Conservation (phyloP, 2,888 invertebrate genomes). For the Andrena flavipes region DNA sequence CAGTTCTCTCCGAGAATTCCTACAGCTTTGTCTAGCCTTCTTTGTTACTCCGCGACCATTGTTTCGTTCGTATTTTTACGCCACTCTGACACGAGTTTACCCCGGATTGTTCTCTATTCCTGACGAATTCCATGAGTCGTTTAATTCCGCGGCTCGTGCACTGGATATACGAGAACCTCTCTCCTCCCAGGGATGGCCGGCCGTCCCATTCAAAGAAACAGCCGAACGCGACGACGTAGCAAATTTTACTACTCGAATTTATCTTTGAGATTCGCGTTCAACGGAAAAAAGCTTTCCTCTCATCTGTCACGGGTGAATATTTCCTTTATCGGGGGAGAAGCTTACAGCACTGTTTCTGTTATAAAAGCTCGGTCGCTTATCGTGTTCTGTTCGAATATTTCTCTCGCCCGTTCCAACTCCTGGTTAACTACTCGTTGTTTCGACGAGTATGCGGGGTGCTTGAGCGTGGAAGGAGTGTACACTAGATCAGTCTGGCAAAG, state of each 20-base stretch:
- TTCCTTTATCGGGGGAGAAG: too few relatives aligned
- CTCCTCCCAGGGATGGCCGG: neutral
- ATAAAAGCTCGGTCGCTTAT: too few relatives aligned
- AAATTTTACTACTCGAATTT: too few relatives aligned
- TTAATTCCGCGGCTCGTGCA: conserved; percentile 41
- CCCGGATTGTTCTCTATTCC: conserved; percentile 33
- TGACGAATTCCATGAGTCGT: conserved; percentile 42
- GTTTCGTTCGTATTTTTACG: conserved; percentile 29
- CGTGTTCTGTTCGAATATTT: too few relatives aligned
- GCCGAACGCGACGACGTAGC: too few relatives aligned
- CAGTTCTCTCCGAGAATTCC: conserved; percentile 3
- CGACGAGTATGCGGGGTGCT: conserved; percentile 12
- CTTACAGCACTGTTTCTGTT: too few relatives aligned
- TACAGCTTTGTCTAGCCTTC: conserved; percentile 42
- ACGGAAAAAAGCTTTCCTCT: too few relatives aligned
- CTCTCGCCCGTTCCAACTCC: neutral
- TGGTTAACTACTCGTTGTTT: conserved; percentile 49
- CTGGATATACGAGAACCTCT: conserved; percentile 17
- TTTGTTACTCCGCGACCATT: conserved; percentile 38
- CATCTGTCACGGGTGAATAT: too few relatives aligned
- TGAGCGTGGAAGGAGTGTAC: neutral
- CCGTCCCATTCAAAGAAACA: too few relatives aligned
- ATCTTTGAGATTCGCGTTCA: too few relatives aligned
- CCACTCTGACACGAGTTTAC: neutral
- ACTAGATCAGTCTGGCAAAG: conserved; percentile 57